Conservation (phyloP, 2,888 invertebrate genomes). For the Eupithecia subfuscata region DNA sequence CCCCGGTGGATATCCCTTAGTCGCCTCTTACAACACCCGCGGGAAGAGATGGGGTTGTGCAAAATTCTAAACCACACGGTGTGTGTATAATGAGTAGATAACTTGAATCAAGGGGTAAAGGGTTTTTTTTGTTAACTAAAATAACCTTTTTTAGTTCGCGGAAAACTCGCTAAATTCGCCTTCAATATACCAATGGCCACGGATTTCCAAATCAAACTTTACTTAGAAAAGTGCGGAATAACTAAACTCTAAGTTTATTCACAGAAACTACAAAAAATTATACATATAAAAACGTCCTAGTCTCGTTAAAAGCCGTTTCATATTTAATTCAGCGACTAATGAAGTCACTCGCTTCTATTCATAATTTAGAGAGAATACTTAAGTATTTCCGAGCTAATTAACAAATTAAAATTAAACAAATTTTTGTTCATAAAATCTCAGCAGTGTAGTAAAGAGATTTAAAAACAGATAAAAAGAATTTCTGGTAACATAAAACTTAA, state of each 20-base stretch:
- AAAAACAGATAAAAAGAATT: background rate
- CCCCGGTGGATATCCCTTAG: too few species aligned
- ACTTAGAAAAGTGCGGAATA: background rate
- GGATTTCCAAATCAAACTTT: background rate
- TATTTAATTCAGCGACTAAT: conserved; percentile 9
- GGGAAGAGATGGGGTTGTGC: too few species aligned
- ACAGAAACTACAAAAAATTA: background rate
- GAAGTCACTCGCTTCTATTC: conserved; percentile 6
- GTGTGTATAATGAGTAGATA: background rate
- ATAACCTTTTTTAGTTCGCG: background rate
- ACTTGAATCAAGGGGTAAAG: too few species aligned
- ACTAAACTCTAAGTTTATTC: background rate
- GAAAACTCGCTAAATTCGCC: background rate
- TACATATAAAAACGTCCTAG: background rate
- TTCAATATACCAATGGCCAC: background rate
- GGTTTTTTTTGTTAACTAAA: too few species aligned
- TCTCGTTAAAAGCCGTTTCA: background rate
- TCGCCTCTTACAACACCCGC: too few species aligned
- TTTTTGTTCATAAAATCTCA: conserved; percentile 3
- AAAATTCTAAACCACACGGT: too few species aligned
- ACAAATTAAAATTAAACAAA: conserved; percentile 7
- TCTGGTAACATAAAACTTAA: background rate
- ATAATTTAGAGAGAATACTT: conserved; percentile 8
- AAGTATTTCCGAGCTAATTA: conserved; percentile 7
- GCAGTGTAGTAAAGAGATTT: background rate